phyloP scores from a whole-genome alignment of 2,797 vertebrate genomes.

The Intellagama lesueurii region DNA sequence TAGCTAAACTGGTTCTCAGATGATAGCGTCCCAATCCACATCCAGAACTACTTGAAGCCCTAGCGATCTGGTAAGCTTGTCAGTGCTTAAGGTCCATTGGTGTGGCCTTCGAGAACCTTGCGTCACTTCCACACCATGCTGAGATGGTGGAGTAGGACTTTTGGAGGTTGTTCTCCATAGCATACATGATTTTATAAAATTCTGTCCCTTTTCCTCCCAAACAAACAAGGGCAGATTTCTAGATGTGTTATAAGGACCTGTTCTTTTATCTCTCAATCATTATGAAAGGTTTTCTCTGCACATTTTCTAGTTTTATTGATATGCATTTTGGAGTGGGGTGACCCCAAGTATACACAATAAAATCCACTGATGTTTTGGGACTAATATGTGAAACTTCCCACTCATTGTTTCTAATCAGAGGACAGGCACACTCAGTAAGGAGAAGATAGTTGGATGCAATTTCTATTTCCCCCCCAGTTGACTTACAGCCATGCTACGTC shows the following conservation, averaged over 20 bases:
- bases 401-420: background rate
- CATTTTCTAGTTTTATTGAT: background rate
- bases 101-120: too few relatives aligned
- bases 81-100: too few relatives aligned
- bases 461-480: background rate
- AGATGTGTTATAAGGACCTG: background rate
- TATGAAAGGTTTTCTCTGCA: background rate
- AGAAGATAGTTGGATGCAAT: background rate
- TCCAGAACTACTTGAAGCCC: background rate
- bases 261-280: background rate
- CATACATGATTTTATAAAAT: background rate
- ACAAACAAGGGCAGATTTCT: background rate
- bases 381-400: background rate
- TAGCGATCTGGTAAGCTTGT: background rate
- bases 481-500: too few relatives aligned
- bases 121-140: too few relatives aligned
- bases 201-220: background rate
- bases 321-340: background rate
- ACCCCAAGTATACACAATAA: background rate
- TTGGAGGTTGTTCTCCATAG: background rate
- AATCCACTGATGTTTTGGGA: too few relatives aligned
- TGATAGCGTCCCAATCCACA: background rate
- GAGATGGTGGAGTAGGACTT: background rate
- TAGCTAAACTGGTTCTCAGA: background rate
- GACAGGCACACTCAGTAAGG: too few relatives aligned